Evolutionary conservation across 2,113 vertebrate species (phyloP).

Genomic region (Pionites leucogaster): DNA sequence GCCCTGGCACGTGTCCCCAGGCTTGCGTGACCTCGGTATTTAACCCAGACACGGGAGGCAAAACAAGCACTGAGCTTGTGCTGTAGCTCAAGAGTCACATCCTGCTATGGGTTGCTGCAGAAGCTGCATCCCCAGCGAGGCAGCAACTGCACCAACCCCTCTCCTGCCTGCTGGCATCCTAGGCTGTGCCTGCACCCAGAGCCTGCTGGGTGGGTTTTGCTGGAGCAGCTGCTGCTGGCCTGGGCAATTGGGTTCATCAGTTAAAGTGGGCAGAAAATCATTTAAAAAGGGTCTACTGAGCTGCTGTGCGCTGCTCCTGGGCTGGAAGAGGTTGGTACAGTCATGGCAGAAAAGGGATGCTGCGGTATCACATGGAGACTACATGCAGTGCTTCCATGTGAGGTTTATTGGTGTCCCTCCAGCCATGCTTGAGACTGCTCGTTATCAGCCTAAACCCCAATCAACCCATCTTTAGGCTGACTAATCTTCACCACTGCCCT

Average conservation of each 20-base stretch:
- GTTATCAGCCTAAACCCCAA: background rate
- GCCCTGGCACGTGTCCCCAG: rapidly evolving
- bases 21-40: background rate
- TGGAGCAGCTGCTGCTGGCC: background rate
- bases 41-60: background rate
- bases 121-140: background rate
- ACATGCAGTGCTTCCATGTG: rapidly evolving
- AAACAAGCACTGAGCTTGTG: background rate
- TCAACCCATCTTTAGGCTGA: background rate
- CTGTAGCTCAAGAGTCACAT: background rate
- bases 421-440: background rate
- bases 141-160: background rate
- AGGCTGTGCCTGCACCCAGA: background rate
- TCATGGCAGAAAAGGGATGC: rapidly evolving
- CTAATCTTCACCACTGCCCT: background rate
- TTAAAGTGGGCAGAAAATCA: background rate
- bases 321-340: background rate
- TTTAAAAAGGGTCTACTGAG: background rate
- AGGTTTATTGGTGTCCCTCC: background rate
- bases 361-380: rapidly evolving
- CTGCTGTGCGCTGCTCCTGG: background rate
- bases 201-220: background rate
- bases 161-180: rapidly evolving
- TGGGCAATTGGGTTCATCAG: rapidly evolving
- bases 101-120: rapidly evolving